Percentiles rank a stretch among this genome's conserved stretches.
These are phyloP conservation scores for Sylvilagus floridanus DNA, from an alignment of 2,797 vertebrate species.

Conservation along the genomic window DNA sequence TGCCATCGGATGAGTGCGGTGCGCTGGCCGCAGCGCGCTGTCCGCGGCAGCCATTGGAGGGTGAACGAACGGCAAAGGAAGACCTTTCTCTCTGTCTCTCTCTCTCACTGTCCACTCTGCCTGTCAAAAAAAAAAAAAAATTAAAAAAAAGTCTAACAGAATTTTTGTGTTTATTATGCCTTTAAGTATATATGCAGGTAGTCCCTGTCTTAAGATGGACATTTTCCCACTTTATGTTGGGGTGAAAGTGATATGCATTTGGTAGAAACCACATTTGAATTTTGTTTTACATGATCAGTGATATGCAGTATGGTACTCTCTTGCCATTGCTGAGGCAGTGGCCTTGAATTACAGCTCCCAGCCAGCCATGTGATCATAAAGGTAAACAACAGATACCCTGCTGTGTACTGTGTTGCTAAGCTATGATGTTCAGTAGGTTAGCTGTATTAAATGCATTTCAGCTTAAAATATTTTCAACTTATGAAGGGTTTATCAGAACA, in stretches of 20 bases:
- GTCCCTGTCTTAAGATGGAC: background rate
- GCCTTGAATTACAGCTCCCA: background rate
- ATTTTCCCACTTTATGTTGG: background rate
- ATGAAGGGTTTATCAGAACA: background rate
- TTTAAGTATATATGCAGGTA: background rate
- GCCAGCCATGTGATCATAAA: background rate
- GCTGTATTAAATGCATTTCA: background rate
- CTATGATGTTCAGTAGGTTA: background rate
- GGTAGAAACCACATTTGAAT: background rate
- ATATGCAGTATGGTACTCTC: too few species aligned
- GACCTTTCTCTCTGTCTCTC: too few species aligned
- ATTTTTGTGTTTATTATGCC: background rate
- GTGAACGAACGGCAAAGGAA: too few species aligned
- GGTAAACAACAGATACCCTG: background rate
- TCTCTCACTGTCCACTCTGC: too few species aligned
- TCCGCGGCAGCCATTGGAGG: too few species aligned
- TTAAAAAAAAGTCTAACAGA: constrained; percentile 36
- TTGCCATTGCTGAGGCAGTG: too few species aligned
- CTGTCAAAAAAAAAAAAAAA: too few species aligned
- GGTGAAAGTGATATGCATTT: background rate
- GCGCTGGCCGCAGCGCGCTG: too few species aligned
- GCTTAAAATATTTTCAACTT: background rate
- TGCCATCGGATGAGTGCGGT: too few species aligned
- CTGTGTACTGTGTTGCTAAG: background rate
- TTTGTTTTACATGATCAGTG: too few species aligned